These are phyloP conservation scores for Microctenopoma stevenorrisi DNA, from an alignment of 2,797 vertebrate species.

Conservation along the genomic window DNA sequence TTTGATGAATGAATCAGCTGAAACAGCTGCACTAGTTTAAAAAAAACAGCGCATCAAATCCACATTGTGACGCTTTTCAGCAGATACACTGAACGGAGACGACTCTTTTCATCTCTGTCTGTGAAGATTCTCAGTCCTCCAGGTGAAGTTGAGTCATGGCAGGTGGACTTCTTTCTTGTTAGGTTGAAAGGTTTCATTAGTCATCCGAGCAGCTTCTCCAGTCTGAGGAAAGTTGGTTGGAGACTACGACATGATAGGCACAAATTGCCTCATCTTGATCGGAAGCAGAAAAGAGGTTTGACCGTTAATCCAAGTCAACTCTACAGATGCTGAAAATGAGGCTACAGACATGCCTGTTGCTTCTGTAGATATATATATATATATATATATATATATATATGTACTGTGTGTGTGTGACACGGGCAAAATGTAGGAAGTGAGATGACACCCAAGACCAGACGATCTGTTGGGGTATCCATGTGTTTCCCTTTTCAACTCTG, in stretches of 20 bases:
- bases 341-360: neutral
- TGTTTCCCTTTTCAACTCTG: conserved; percentile 52
- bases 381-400: neutral
- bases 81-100: too few species aligned
- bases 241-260: too few species aligned
- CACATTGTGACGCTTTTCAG: too few species aligned
- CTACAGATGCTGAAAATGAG: neutral
- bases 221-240: too few species aligned
- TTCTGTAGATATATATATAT: neutral
- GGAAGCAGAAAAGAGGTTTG: neutral
- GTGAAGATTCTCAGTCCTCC: too few species aligned
- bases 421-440: conserved; percentile 60
- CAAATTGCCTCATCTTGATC: neutral
- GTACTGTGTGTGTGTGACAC: neutral
- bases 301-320: neutral
- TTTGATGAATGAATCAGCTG: neutral
- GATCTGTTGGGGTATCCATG: conserved; percentile 51
- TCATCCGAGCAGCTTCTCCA: too few species aligned
- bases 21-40: neutral
- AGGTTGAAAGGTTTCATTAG: too few species aligned
- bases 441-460: conserved; percentile 59
- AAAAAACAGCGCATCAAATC: neutral
- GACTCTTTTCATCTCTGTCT: too few species aligned
- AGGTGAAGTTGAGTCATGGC: too few species aligned
- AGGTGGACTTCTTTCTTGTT: too few species aligned